phyloP scores from a whole-genome alignment of 2,113 vertebrate species.

The Anolis sagrei region DNA sequence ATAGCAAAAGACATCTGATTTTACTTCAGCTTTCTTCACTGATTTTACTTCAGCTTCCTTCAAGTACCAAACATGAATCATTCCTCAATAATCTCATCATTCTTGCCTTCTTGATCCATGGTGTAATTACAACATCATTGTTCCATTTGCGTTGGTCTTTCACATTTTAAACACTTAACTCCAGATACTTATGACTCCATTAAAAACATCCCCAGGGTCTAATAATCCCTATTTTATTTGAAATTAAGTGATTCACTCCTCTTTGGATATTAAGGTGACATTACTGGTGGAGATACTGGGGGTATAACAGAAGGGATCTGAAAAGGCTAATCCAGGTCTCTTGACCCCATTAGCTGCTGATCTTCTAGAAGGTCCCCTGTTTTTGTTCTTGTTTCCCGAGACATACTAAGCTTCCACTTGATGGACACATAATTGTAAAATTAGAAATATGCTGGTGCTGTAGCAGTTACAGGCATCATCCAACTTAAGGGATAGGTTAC shows the following conservation, averaged over 20 bases:
- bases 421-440: not conserved
- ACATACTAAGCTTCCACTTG: not conserved
- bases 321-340: not conserved
- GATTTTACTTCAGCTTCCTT: constrained; percentile 7
- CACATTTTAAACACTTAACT: constrained; percentile 26
- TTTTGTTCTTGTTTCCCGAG: not conserved
- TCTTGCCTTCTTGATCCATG: constrained; percentile 22
- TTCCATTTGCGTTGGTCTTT: constrained; percentile 14
- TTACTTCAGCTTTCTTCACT: not conserved
- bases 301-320: not conserved
- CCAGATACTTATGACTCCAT: constrained; percentile 35
- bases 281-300: not conserved
- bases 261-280: not conserved
- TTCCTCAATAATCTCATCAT: not conserved
- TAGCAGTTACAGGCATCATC: not conserved
- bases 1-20: constrained; percentile 9
- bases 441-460: not conserved
- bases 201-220: constrained; percentile 22
- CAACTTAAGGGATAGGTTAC: not conserved
- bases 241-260: constrained; percentile 6
- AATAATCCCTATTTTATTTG: not conserved
- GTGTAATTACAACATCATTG: constrained; percentile 22
- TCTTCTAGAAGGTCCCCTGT: not conserved
- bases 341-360: not conserved
- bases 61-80: constrained; percentile 9